A percentile compares a stretch with the other conserved stretches of the same genome.
Evolutionary conservation across 2,113 vertebrate species (phyloP).

Genomic region (Dicrurus megarhynchus): DNA sequence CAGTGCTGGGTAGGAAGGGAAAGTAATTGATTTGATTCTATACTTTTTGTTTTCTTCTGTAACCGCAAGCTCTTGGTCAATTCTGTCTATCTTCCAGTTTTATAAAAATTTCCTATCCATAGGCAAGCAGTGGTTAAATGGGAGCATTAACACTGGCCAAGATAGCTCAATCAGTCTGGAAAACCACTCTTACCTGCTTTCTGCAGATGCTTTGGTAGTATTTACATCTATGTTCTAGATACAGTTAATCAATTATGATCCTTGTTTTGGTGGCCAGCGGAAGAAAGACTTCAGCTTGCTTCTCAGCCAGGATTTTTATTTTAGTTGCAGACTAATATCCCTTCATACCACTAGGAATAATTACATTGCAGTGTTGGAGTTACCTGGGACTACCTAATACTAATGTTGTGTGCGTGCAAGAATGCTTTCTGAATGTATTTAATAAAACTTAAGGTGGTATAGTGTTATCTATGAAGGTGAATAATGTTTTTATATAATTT

Average conservation of each 20-base stretch:
- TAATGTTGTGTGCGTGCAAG: constrained; percentile 65
- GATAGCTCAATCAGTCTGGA: not conserved
- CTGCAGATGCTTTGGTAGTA: constrained; percentile 14
- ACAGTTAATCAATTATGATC: not conserved
- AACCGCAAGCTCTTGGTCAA: not conserved
- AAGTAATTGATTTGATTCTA: not conserved
- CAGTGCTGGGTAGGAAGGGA: not conserved
- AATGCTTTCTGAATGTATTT: constrained; percentile 72
- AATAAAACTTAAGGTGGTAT: constrained; percentile 51
- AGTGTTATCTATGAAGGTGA: constrained; percentile 71
- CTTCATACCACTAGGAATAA: constrained; percentile 50
- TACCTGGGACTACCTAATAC: constrained; percentile 63
- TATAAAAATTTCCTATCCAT: not conserved
- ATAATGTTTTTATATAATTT: constrained; percentile 76
- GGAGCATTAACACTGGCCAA: not conserved
- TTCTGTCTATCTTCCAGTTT: not conserved
- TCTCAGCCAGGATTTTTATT: not conserved
- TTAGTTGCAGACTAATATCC: constrained; percentile 20
- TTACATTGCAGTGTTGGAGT: constrained; percentile 58
- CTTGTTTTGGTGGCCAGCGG: constrained; percentile 32
- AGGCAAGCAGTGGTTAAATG: constrained; percentile 8
- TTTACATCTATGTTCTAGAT: not conserved
- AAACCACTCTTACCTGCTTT: not conserved
- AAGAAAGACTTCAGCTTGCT: not conserved
- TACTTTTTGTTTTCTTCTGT: constrained; percentile 29